Conservation (phyloP, 2,113 vertebrate species). For the Eudyptes chrysolophus region DNA sequence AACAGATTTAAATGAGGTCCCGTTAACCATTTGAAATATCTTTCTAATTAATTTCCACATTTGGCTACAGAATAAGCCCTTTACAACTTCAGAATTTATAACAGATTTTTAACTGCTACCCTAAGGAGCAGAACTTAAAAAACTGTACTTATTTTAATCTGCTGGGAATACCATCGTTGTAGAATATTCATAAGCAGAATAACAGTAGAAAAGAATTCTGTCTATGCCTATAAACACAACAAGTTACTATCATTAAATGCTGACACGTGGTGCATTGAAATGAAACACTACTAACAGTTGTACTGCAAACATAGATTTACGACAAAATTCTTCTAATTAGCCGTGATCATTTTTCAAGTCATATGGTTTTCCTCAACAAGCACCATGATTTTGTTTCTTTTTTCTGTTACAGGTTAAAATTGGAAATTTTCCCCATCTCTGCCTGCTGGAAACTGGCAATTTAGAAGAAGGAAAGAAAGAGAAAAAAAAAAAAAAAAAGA, state of each 20-base stretch:
- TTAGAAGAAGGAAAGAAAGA: neutral
- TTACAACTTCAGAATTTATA: neutral
- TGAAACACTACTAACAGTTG: neutral
- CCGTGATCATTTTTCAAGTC: neutral
- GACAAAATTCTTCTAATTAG: neutral
- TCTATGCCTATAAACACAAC: neutral
- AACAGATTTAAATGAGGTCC: neutral
- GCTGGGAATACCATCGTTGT: neutral
- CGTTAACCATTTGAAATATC: neutral
- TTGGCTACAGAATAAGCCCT: neutral
- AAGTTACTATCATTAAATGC: neutral
- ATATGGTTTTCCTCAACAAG: slow-evolving; percentile 25
- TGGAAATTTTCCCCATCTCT: neutral
- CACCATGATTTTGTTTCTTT: slow-evolving; percentile 6
- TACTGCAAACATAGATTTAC: neutral
- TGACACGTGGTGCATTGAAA: neutral
- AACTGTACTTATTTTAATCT: neutral
- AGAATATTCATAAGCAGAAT: neutral
- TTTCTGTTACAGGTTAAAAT: neutral
- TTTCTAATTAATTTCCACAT: neutral
- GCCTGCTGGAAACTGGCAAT: neutral
- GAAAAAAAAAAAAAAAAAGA: too few relatives aligned
- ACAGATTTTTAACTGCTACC: neutral
- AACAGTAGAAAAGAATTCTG: slow-evolving; percentile 18
- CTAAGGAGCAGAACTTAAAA: neutral